Percentiles rank a stretch among this genome's conserved stretches.
phyloP scores from a whole-genome alignment of 2,113 vertebrate genomes.

The Notarius quadriscutis region DNA sequence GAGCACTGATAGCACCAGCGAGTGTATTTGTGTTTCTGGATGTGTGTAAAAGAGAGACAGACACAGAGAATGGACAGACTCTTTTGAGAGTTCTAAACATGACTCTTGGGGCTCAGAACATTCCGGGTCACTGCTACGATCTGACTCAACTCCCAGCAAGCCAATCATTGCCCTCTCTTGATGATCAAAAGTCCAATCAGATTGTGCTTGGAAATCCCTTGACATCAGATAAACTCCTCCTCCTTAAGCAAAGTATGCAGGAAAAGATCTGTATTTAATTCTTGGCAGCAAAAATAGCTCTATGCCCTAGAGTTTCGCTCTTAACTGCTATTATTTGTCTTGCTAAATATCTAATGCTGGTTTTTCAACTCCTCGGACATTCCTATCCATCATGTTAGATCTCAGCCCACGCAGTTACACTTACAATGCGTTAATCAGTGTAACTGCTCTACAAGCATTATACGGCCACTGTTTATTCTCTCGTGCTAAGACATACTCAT shows the following conservation, averaged over 20 bases:
- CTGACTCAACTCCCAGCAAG: conserved; percentile 68
- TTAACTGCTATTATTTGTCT: not conserved
- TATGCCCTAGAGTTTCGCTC: not conserved
- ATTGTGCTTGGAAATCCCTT: conserved; percentile 43
- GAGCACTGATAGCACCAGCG: conserved; percentile 35
- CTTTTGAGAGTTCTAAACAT: not conserved
- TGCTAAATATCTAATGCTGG: conserved; percentile 18
- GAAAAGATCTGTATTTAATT: conserved; percentile 33
- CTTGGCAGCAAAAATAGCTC: conserved; percentile 47
- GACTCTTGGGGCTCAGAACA: conserved; percentile 68
- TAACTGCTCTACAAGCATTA: conserved; percentile 21
- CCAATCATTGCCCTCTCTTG: conserved; percentile 74
- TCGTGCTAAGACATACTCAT: not conserved
- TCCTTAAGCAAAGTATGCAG: conserved; percentile 10
- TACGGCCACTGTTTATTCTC: not conserved
- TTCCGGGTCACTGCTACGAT: conserved; percentile 73
- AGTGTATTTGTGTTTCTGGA: conserved; percentile 10
- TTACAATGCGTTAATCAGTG: not conserved
- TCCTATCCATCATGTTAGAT: not conserved
- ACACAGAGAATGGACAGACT: not conserved
- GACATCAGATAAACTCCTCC: conserved; percentile 37
- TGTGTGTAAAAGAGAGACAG: too few relatives aligned
- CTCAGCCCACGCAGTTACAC: not conserved
- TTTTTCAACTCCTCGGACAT: conserved; percentile 35
- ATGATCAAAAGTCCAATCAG: conserved; percentile 75